phyloP scores from a whole-genome alignment of 2,113 vertebrate genomes.

The Megaceryle torquata region DNA sequence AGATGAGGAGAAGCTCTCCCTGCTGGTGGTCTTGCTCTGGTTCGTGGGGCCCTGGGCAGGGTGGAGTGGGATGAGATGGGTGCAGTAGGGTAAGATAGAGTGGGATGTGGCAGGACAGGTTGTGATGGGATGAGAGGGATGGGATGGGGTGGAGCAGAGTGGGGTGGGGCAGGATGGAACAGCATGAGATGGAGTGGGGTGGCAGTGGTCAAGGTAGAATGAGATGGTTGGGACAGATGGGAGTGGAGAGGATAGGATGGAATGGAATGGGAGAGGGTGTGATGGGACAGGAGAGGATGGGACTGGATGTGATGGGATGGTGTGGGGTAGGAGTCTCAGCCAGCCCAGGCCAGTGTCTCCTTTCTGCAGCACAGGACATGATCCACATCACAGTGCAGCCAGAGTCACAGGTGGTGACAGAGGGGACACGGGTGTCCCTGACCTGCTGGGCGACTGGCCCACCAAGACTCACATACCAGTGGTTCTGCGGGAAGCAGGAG shows the following conservation, averaged over 20 bases:
- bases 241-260: not conserved
- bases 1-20: not conserved
- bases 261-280: too few relatives aligned
- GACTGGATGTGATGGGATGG: not conserved
- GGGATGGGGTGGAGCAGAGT: not conserved
- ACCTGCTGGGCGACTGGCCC: constrained; percentile 74
- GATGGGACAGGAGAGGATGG: too few relatives aligned
- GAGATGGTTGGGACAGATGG: not conserved
- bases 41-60: accelerated
- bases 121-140: not conserved
- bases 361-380: constrained; percentile 55
- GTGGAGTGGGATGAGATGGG: not conserved
- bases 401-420: constrained; percentile 52
- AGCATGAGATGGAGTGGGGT: not conserved
- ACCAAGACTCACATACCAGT: constrained; percentile 76
- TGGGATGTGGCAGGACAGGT: not conserved
- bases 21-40: not conserved
- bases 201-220: not conserved
- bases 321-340: accelerated
- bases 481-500: constrained; percentile 83
- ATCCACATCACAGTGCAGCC: constrained; percentile 79
- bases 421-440: constrained; percentile 69
- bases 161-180: not conserved
- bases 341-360: not conserved
- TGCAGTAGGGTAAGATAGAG: too few relatives aligned